Percentiles rank a stretch among this genome's conserved stretches.
phyloP scores from a whole-genome alignment of 53 echinoderm and acorn worm species.

The Hippasteria phrygiana region DNA sequence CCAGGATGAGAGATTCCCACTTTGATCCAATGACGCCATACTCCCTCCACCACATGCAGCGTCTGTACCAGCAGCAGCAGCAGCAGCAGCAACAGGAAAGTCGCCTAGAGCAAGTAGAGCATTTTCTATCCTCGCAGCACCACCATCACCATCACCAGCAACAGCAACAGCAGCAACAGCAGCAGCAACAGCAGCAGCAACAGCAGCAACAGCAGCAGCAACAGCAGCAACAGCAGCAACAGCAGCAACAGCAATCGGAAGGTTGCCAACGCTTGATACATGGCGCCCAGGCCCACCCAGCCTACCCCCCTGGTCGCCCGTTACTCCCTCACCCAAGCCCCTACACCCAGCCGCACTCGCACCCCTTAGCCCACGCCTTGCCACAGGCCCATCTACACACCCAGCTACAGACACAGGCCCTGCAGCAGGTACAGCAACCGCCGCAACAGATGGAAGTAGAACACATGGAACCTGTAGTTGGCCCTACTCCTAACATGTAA shows the following conservation, averaged over 20 bases:
- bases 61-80: conserved; percentile 72
- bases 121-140: conserved; percentile 36
- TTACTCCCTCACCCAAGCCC: conserved; percentile 42
- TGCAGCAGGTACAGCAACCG: conserved; percentile 36
- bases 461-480: conserved; percentile 57
- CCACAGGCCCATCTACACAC: conserved; percentile 40
- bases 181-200: conserved; percentile 56
- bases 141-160: conserved; percentile 71
- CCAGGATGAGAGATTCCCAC: conserved; percentile 55
- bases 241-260: conserved; percentile 58
- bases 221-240: conserved; percentile 65
- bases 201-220: conserved; percentile 49
- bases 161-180: conserved; percentile 46
- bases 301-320: conserved; percentile 21
- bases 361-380: conserved; percentile 53
- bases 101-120: conserved; percentile 36
- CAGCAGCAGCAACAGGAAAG: conserved; percentile 66
- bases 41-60: conserved; percentile 44
- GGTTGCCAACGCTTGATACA: conserved; percentile 37
- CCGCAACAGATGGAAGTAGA: conserved; percentile 63
- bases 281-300: conserved; percentile 5
- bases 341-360: conserved; percentile 52
- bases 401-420: conserved; percentile 3
- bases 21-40: conserved; percentile 29
- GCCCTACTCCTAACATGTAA: conserved; percentile 55